Conservation (phyloP, 2,113 vertebrate species). For the Chaetura pelagica region DNA sequence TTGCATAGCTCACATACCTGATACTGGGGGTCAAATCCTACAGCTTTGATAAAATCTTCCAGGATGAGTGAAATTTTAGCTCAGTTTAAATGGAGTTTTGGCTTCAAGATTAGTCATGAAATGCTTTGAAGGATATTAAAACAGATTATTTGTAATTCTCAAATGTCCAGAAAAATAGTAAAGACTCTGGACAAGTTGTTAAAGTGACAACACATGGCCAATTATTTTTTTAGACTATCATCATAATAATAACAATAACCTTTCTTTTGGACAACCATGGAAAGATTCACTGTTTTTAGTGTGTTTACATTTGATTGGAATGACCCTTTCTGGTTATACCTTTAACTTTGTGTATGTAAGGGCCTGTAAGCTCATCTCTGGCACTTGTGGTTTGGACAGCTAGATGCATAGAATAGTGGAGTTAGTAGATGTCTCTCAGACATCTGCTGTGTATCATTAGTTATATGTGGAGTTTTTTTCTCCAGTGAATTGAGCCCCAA, state of each 20-base stretch:
- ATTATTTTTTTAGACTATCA: not conserved
- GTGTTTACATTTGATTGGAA: not conserved
- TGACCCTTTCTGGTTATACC: not conserved
- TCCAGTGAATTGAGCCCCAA: not conserved
- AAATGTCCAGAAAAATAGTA: not conserved
- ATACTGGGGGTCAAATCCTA: not conserved
- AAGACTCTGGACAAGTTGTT: not conserved
- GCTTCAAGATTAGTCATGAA: not conserved
- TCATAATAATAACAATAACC: too few species aligned
- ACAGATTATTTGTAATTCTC: not conserved
- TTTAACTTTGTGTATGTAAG: not conserved
- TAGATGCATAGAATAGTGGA: not conserved
- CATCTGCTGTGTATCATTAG: not conserved
- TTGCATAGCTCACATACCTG: not conserved
- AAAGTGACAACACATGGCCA: not conserved
- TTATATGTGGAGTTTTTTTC: not conserved
- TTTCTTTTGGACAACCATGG: not conserved
- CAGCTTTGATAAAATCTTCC: not conserved
- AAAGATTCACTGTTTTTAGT: not conserved
- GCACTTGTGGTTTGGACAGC: not conserved
- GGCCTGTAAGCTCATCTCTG: not conserved
- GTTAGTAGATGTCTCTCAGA: not conserved
- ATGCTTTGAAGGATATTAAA: not conserved
- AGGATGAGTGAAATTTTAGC: not conserved
- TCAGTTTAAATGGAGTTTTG: not conserved